These are phyloP conservation scores for Cheirogaleus major DNA, from an alignment of 2,797 vertebrate genomes.

Conservation along the genomic window DNA sequence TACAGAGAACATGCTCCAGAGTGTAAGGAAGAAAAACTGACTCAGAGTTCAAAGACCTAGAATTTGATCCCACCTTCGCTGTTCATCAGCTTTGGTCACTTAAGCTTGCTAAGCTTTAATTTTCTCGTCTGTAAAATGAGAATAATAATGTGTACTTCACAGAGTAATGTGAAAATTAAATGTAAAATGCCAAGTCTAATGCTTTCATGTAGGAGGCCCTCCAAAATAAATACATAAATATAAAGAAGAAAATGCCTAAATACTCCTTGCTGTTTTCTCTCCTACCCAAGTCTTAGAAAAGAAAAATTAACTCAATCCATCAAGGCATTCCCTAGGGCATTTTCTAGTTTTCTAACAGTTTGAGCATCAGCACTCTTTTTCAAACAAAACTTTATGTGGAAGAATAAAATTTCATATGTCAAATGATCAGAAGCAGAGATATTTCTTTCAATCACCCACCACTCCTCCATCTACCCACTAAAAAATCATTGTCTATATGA, in stretches of 20 bases:
- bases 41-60: not conserved
- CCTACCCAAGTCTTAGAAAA: not conserved
- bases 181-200: not conserved
- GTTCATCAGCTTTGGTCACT: not conserved
- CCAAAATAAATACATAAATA: not conserved
- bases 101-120: not conserved
- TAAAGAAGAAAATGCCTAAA: not conserved
- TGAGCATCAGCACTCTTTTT: not conserved
- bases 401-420: not conserved
- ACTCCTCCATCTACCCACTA: not conserved
- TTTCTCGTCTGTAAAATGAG: not conserved
- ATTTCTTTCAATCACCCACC: not conserved
- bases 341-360: not conserved
- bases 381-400: not conserved
- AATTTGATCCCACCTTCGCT: not conserved
- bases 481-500: not conserved
- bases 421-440: not conserved
- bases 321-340: not conserved
- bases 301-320: not conserved
- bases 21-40: not conserved
- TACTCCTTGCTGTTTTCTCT: not conserved
- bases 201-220: not conserved
- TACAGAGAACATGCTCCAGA: not conserved
- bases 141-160: not conserved
- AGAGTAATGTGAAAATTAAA: conserved; percentile 14